Evolutionary conservation across 2,113 vertebrate species (phyloP).

Genomic region (Xyrauchen texanus): DNA sequence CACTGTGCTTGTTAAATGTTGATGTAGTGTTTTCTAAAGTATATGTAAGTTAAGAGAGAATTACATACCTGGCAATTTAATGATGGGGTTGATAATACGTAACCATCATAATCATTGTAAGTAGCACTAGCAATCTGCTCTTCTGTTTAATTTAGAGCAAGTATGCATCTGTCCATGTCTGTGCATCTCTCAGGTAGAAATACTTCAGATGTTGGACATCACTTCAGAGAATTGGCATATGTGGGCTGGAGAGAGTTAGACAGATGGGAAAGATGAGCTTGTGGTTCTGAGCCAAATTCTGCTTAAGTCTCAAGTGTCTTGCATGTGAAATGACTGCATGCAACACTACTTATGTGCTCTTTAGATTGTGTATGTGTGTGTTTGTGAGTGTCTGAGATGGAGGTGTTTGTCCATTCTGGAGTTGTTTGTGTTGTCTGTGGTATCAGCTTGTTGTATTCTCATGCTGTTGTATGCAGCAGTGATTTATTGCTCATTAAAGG

Average conservation of each 20-base stretch:
- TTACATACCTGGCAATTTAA: slow-evolving; percentile 19
- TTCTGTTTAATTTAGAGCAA: slow-evolving; percentile 22
- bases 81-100: neutral
- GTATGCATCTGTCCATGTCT: slow-evolving; percentile 6
- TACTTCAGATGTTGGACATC: slow-evolving; percentile 50
- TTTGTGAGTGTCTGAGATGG: slow-evolving; percentile 64
- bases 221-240: slow-evolving; percentile 33
- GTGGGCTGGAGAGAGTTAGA: neutral
- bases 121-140: neutral
- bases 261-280: slow-evolving; percentile 30
- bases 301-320: slow-evolving; percentile 46
- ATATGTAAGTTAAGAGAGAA: neutral
- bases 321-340: neutral
- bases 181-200: slow-evolving; percentile 53
- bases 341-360: slow-evolving; percentile 55
- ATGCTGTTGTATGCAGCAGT: slow-evolving; percentile 61
- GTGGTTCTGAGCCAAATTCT: slow-evolving; percentile 51
- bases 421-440: slow-evolving; percentile 20
- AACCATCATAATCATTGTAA: slow-evolving; percentile 16
- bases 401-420: slow-evolving; percentile 49
- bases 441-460: slow-evolving; percentile 50
- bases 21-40: neutral
- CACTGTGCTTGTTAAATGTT: slow-evolving; percentile 24
- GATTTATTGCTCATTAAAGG: neutral
- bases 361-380: slow-evolving; percentile 57